Evolutionary conservation across 2,888 invertebrate species (phyloP), one percentile per base, ranked within the genome.

Genomic region (Andrena bucephala): DNA sequence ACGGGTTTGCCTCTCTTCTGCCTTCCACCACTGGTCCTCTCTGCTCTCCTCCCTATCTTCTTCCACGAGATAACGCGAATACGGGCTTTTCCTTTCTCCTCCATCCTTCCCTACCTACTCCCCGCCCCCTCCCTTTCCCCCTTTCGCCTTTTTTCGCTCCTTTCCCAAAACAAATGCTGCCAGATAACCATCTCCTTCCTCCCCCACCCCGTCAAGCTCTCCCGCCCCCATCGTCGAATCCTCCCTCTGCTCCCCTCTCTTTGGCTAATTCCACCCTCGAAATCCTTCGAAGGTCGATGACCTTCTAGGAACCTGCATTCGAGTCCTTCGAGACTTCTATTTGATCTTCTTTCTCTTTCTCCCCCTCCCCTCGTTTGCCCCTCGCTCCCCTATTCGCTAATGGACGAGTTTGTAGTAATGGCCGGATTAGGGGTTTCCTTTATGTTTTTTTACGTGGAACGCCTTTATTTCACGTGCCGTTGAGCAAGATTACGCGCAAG

Each of bases 151-250:
- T 67, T 75, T 77, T 48, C 13, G 50, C 42, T 31, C 36, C 69
- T 24, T 63, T 54, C 50, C 69, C 73, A 69, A 87, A 89, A 89
- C 81, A 87, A 88, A 88, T 88, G 89, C 73, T 77, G 48, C 70
- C 48, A 66, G 88, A 86, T 88, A 88, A 87, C 77, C 73, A 85
- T 87, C 81, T 65, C 24, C 68, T 54, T 29, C 57, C 24, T 5
- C 31, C 16, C 16, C 27, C 27, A 20, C 29, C 16, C 20, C 67
- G 48, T 13, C 33, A 33, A n/a, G 8, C 8, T 7, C 2, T 62
- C 33, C n/a, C 60, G 2, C 27, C n/a, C 60, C 31, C n/a, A n/a
- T 33, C 13, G 60, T 20, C 33, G n/a, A 33, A 33, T 36, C 13
- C 48, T 10, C 27, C 60, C 59, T 13, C 54, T 2, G 6, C n/a